A percentile compares a stretch with the other conserved stretches of the same genome.
phyloP scores from a whole-genome alignment of 2,888 invertebrate genomes.

The Cyclophora albipunctata region DNA sequence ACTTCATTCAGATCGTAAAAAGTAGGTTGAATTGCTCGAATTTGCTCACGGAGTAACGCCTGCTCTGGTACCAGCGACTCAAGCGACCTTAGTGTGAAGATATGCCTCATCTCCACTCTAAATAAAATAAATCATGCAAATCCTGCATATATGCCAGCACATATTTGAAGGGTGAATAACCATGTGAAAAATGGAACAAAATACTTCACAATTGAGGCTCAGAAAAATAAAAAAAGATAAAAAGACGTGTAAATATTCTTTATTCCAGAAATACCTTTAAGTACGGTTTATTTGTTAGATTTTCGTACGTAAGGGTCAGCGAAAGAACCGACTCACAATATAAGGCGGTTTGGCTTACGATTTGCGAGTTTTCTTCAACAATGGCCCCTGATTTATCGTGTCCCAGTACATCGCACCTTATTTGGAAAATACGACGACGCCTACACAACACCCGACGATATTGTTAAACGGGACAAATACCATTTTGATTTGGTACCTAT shows the following conservation, averaged over 20 bases:
- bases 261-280: slow-evolving; percentile 2
- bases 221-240: no score
- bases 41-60: slow-evolving; percentile 42
- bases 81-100: slow-evolving; percentile 15
- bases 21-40: slow-evolving; percentile 44
- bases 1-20: slow-evolving; percentile 56
- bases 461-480: slow-evolving; percentile 25
- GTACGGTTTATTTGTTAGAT: slow-evolving; percentile 23
- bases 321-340: slow-evolving; percentile 30
- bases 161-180: no score
- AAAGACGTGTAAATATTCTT: background rate
- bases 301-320: slow-evolving; percentile 26
- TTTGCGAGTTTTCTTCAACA: slow-evolving; percentile 46
- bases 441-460: slow-evolving; percentile 35
- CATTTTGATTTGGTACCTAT: slow-evolving; percentile 19
- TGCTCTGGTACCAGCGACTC: slow-evolving; percentile 10
- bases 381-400: slow-evolving; percentile 50
- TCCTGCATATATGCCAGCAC: no score
- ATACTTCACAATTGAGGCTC: no score
- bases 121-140: no score
- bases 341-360: slow-evolving; percentile 38
- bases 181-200: no score
- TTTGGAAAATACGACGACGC: slow-evolving; percentile 35
- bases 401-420: slow-evolving; percentile 38
- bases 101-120: no score